Evolutionary conservation across 1,140 invertebrate genomes (phyloP), one percentile per base, ranked within the genome.

Genomic region (Lethrus apterus): DNA sequence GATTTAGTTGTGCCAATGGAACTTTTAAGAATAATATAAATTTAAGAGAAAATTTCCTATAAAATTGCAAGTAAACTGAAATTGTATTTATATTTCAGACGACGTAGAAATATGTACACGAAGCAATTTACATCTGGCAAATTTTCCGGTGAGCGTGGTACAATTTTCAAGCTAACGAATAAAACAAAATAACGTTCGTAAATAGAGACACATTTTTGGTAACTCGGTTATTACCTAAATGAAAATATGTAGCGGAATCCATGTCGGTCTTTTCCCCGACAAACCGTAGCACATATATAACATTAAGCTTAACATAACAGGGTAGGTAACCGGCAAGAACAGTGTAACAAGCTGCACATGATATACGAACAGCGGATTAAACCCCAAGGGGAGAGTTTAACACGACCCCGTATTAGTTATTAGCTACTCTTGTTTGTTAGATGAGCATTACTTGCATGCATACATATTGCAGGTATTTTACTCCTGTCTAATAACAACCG

Each of bases 391-490:
- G 40, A 46, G 45, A 54, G 49, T 54, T 54, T 51, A 54, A 54
- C 52, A 54, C 52, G 49, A 51, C 52, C 52, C 49, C 33, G 52
- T 54, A 54, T 54, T 54, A 54, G 49, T 54, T 54, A 54, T 54
- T 54, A 54, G 49, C 45, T 34, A 51, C 49, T 51, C 26, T 33
- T 35, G 44, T 51, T 51, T 44, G 41, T 40, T 54, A 41, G 52
- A 54, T 42, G 48, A 45, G 49, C 41, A 54, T 44, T 51, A 47
- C 52, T 54, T 54, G 52, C 52, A 51, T 51, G 40, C 48, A 53
- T 47, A 52, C 38, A 52, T 44, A 48, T 48, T 47, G 48, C 38
- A 51, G 41, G 52, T 51, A 54, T 54, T 49, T n/a, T n/a, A n/a
- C n/a, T n/a, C n/a, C n/a, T n/a, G n/a, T n/a, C n/a, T n/a, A n/a